Evolutionary conservation across 2,113 vertebrate genomes (phyloP).

Genomic region (Microtus richardsoni): DNA sequence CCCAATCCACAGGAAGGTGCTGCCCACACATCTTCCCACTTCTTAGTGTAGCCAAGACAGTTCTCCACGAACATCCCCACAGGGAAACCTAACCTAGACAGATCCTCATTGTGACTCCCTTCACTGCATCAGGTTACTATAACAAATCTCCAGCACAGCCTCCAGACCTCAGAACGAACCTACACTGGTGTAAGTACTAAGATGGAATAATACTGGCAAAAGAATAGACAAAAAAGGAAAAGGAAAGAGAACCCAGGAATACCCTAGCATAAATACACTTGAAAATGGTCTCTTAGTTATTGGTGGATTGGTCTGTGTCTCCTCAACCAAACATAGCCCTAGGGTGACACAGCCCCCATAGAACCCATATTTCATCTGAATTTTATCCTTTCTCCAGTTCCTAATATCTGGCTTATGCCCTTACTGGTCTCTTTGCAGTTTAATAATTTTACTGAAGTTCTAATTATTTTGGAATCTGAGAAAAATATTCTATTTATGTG

Average conservation of each 20-base stretch:
- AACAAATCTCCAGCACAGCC: not conserved
- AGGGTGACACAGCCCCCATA: not conserved
- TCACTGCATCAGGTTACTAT: not conserved
- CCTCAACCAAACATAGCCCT: not conserved
- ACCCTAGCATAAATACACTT: not conserved
- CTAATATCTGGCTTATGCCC: not conserved
- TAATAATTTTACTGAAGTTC: not conserved
- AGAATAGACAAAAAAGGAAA: not conserved
- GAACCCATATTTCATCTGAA: not conserved
- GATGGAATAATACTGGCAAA: not conserved
- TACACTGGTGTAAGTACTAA: not conserved
- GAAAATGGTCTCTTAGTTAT: not conserved
- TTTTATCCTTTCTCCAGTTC: not conserved
- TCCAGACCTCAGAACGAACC: not conserved
- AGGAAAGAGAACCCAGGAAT: not conserved
- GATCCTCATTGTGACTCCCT: rapidly evolving
- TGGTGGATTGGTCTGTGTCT: too few relatives aligned
- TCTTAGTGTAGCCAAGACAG: not conserved
- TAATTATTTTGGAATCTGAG: not conserved
- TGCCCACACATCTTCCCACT: too few relatives aligned
- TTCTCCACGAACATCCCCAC: not conserved
- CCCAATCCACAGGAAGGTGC: not conserved
- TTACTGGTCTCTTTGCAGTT: not conserved
- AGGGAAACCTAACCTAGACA: not conserved
- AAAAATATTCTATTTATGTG: not conserved